A percentile compares a stretch with the other conserved stretches of the same genome.
Conservation (phyloP, 2,888 invertebrate species). For the Autographa pulchrina region DNA sequence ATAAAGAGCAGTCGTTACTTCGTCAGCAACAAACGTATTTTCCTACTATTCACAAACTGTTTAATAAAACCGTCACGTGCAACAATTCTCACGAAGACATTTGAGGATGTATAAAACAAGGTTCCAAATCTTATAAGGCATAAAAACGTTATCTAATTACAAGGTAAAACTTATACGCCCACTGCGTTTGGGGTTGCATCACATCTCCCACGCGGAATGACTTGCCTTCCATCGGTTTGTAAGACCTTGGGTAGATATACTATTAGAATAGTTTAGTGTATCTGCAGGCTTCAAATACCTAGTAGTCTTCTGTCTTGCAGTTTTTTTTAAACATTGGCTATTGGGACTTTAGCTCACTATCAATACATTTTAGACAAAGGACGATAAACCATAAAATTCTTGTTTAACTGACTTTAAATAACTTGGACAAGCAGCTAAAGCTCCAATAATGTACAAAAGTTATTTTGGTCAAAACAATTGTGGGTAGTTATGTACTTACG, state of each 20-base stretch:
- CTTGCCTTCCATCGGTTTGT: constrained; percentile 36
- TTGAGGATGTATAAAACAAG: constrained; percentile 45
- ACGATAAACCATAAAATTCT: too few species aligned
- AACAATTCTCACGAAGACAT: constrained; percentile 46
- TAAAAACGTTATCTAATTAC: constrained; percentile 63
- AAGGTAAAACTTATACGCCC: constrained; percentile 60
- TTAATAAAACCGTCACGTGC: constrained; percentile 47
- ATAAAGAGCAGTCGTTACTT: constrained; percentile 27
- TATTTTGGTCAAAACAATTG: constrained; percentile 66
- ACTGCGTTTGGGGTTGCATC: constrained; percentile 50
- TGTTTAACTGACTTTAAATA: not conserved
- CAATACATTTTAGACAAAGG: too few species aligned
- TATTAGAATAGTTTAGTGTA: constrained; percentile 14
- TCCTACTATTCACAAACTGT: constrained; percentile 19
- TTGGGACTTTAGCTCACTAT: too few species aligned
- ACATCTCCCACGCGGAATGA: constrained; percentile 53
- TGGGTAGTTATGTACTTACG: constrained; percentile 29
- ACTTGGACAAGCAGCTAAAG: constrained; percentile 17
- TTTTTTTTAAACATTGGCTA: not conserved
- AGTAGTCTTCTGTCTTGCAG: not conserved
- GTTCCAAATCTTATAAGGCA: constrained; percentile 56
- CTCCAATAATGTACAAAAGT: constrained; percentile 35
- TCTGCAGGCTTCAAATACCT: constrained; percentile 5
- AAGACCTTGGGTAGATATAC: constrained; percentile 49
- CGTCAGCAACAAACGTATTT: constrained; percentile 28